Base-by-base conservation (phyloP, 2,113 vertebrate species). In the Chunga burmeisteri region DNA sequence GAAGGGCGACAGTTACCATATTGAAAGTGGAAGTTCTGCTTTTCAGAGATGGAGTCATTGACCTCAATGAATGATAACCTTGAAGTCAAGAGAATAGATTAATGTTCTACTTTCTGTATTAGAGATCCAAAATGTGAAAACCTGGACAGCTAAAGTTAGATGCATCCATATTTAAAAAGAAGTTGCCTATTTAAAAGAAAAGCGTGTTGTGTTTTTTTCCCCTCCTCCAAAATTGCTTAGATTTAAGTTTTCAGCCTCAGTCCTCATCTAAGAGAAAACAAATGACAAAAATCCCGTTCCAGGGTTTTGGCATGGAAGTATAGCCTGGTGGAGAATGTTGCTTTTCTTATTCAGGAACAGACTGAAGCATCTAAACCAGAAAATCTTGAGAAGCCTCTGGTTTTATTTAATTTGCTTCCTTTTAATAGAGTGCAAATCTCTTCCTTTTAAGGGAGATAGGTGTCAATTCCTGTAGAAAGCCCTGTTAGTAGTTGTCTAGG, bases 161-260 rank as follows among this genome's bases (percentile, higher is more conserved):
- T 95, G 92, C 95, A 96, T 96, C 96, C 96, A 93, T 96, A 96
- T 97, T 97, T 97, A 97, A 96, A 96, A 95, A 95, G 94, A 63
- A 94, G 63, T 88, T 97, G 92, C 95, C 95, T 93, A 94, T 95
- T 97, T 96, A 96, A 85, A 90, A 94, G 82, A 71, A 71, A 79
- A 67, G 55, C 12, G n/a, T 13, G 49, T 55, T 40, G 65, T 80
- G 34, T 65, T 30, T 30, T n/a, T 22, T 5, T 2, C 10, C 42
- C 34, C 32, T 91, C 56, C 66, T 91, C 65, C 78, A 93, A 49
- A 94, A 87, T 47, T 92, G 61, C 71, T 90, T 81, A 38, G 62
- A 80, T 52, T 26, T 14, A 47, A 29, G 40, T 74, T 89, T 95
- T 87, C 30, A 50, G 38, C 42, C 50, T 79, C 26, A 59, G 16